Conservation (phyloP, 2,888 invertebrate species). For the Ariolimax columbianus region DNA sequence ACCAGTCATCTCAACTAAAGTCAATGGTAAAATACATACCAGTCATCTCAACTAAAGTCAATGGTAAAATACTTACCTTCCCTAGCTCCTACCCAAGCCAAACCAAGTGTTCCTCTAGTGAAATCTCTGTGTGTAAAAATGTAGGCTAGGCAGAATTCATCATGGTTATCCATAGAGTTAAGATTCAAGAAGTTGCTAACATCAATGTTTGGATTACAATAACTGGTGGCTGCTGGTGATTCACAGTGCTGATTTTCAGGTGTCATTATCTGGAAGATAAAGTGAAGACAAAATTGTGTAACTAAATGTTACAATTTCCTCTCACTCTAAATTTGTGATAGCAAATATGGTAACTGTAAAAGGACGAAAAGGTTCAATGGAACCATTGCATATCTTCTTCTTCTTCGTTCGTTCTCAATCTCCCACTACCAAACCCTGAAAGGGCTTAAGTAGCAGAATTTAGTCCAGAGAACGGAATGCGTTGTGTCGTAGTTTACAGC, state of each 20-base stretch:
- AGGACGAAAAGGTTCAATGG: too few species aligned
- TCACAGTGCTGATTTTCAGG: constrained; percentile 58
- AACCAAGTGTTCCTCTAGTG: constrained; percentile 96
- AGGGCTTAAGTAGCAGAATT: too few species aligned
- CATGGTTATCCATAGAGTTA: constrained; percentile 97
- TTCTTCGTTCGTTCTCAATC: too few species aligned
- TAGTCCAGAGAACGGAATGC: too few species aligned
- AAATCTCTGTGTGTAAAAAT: constrained; percentile 99
- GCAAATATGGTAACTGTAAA: background rate
- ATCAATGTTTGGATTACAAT: constrained; percentile 97
- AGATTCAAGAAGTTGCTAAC: constrained; percentile 99
- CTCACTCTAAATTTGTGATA: background rate
- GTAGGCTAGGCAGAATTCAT: constrained; percentile 99
- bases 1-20: background rate
- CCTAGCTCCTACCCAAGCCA: constrained; percentile 97
- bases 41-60: background rate
- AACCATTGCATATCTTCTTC: too few species aligned
- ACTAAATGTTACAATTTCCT: background rate
- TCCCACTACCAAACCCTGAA: too few species aligned
- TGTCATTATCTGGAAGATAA: constrained; percentile 60
- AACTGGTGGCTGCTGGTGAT: constrained; percentile 77
- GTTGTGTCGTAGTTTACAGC: too few species aligned
- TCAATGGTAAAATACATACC: constrained; percentile 23
- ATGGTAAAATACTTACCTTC: constrained; percentile 37
- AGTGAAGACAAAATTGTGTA: background rate